A percentile compares a stretch with the other conserved stretches of the same genome.
Conservation (phyloP, 2,113 vertebrate species). For the Noctilio leporinus region DNA sequence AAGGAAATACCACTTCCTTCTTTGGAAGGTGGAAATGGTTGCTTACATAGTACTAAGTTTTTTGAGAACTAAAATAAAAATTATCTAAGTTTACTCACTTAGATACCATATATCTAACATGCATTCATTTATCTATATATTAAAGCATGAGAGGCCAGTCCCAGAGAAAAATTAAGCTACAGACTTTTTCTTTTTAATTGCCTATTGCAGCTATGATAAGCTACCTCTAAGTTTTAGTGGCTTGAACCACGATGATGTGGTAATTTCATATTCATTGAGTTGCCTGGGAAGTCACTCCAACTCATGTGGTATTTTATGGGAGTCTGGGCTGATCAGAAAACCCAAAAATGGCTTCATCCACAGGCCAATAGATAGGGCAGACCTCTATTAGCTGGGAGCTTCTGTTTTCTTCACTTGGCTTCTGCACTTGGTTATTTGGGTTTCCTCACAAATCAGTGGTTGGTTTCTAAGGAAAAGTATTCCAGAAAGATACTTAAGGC, state of each 20-base stretch:
- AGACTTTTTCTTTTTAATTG: background rate
- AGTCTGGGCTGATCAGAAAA: background rate
- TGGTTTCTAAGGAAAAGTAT: background rate
- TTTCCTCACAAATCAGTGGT: background rate
- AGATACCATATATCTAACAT: background rate
- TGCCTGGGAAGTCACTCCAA: background rate
- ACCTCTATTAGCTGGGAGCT: background rate
- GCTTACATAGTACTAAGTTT: background rate
- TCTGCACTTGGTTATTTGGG: background rate
- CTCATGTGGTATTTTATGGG: background rate
- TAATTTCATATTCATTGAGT: background rate
- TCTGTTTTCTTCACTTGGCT: background rate
- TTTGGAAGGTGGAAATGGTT: background rate
- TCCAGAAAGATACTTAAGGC: background rate
- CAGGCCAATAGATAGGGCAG: background rate
- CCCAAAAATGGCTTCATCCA: background rate
- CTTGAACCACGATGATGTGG: background rate
- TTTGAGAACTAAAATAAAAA: background rate
- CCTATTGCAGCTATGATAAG: background rate
- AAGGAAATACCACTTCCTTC: background rate
- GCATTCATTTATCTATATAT: background rate
- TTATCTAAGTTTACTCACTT: background rate
- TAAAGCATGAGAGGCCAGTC: background rate
- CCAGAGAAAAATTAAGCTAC: background rate
- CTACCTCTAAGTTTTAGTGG: background rate